Conservation (phyloP, 2,888 invertebrate species). For the Megastigmus dorsalis region DNA sequence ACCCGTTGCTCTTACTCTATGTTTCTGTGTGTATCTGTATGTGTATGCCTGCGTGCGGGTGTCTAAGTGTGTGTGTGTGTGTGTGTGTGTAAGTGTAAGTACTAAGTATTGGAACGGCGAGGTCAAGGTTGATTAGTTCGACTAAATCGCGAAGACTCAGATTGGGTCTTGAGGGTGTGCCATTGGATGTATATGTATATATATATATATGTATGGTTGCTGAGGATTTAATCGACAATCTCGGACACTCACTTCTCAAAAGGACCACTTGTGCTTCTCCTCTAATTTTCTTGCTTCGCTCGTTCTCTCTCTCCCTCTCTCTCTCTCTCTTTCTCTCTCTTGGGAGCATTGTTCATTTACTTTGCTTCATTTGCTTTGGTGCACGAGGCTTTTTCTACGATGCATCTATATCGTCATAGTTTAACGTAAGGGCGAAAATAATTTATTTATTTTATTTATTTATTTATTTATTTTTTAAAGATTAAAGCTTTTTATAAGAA, state of each 20-base stretch:
- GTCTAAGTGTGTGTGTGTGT: no score
- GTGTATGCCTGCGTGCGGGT: not conserved
- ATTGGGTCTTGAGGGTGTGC: constrained; percentile 3
- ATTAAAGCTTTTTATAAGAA: no score
- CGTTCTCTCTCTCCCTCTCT: not conserved
- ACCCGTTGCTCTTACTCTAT: not conserved
- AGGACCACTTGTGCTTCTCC: not conserved
- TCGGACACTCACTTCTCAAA: not conserved
- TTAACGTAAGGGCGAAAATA: no score
- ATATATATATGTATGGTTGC: not conserved
- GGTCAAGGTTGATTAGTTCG: constrained; percentile 55
- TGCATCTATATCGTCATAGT: no score
- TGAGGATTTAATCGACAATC: constrained; percentile 29
- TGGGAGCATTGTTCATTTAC: no score
- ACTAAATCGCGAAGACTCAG: constrained; percentile 24
- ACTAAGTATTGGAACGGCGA: constrained; percentile 32
- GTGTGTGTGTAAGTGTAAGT: not conserved
- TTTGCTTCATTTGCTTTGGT: no score
- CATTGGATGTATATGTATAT: no score
- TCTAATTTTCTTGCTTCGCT: constrained; percentile 1
- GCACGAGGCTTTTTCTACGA: no score
- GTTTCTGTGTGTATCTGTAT: no score
- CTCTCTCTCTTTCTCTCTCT: not conserved
- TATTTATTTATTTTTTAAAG: no score
- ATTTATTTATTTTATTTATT: no score